Evolutionary conservation across 2,888 invertebrate species (phyloP).

Genomic region (Parnassius mnemosyne): DNA sequence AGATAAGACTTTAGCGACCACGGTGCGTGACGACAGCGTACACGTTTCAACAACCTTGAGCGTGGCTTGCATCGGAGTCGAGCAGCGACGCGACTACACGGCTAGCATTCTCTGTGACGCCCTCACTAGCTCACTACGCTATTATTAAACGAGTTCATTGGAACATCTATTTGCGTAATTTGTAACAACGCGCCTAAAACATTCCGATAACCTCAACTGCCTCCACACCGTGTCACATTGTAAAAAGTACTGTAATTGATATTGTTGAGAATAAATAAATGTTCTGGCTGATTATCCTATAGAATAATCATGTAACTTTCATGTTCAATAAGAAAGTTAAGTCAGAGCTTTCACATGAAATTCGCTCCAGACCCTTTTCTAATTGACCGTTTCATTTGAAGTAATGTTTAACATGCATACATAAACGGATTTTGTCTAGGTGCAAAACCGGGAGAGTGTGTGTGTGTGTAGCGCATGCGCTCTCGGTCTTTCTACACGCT

Average conservation of each 20-base stretch:
- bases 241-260: too few species aligned
- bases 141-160: constrained; percentile 80
- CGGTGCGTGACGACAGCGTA: constrained; percentile 44
- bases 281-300: too few species aligned
- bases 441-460: constrained; percentile 47
- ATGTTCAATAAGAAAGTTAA: too few species aligned
- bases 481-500: constrained; percentile 55
- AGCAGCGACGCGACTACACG: constrained; percentile 43
- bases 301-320: too few species aligned
- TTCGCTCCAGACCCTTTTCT: background rate
- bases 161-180: constrained; percentile 80
- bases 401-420: constrained; percentile 6
- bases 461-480: constrained; percentile 68
- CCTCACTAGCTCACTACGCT: constrained; percentile 75
- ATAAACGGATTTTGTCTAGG: constrained; percentile 11
- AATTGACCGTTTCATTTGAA: constrained; percentile 9
- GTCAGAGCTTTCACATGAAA: too few species aligned
- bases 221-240: constrained; percentile 34
- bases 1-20: constrained; percentile 45
- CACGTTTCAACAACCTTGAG: constrained; percentile 58
- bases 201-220: constrained; percentile 70
- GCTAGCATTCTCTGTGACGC: constrained; percentile 53
- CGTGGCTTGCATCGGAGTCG: constrained; percentile 48
- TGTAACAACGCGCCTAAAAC: constrained; percentile 68
- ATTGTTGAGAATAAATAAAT: too few species aligned